Evolutionary conservation across 2,113 vertebrate genomes (phyloP).

Genomic region (Oncorhynchus kisutch): DNA sequence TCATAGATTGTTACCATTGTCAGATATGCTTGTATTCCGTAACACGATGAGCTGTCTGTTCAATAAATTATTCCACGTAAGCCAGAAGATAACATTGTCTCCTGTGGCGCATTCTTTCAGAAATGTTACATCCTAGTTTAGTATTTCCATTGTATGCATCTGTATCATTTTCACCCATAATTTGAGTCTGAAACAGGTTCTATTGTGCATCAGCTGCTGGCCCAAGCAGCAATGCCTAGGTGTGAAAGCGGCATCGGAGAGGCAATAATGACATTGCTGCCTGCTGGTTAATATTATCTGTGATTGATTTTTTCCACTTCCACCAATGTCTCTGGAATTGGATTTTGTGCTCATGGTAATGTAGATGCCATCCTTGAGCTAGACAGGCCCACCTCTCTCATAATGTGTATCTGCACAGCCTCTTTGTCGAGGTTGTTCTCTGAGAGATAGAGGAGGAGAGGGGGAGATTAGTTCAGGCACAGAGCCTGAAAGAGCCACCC

Average conservation of each 20-base stretch:
- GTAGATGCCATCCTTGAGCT: slow-evolving; percentile 19
- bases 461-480: slow-evolving; percentile 14
- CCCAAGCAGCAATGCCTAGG: slow-evolving; percentile 21
- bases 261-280: slow-evolving; percentile 36
- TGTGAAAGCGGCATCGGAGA: slow-evolving; percentile 33
- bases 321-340: slow-evolving; percentile 39
- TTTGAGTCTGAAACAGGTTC: slow-evolving; percentile 16
- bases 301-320: slow-evolving; percentile 43
- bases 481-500: slow-evolving; percentile 4
- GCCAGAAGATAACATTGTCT: background rate
- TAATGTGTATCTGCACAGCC: slow-evolving; percentile 16
- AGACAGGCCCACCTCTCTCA: slow-evolving; percentile 12
- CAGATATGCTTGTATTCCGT: no score
- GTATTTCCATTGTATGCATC: slow-evolving; percentile 1
- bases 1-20: no score
- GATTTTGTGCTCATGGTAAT: slow-evolving; percentile 31
- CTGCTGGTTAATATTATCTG: slow-evolving; percentile 37
- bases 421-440: slow-evolving; percentile 22
- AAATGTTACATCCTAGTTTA: background rate
- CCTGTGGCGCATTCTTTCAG: background rate
- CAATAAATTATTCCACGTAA: background rate
- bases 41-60: no score
- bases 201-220: slow-evolving; percentile 24
- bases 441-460: background rate
- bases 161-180: slow-evolving; percentile 6